Evolutionary conservation across 2,113 vertebrate genomes (phyloP), one percentile per base, ranked within the genome.

Genomic region (Silurus glanis): DNA sequence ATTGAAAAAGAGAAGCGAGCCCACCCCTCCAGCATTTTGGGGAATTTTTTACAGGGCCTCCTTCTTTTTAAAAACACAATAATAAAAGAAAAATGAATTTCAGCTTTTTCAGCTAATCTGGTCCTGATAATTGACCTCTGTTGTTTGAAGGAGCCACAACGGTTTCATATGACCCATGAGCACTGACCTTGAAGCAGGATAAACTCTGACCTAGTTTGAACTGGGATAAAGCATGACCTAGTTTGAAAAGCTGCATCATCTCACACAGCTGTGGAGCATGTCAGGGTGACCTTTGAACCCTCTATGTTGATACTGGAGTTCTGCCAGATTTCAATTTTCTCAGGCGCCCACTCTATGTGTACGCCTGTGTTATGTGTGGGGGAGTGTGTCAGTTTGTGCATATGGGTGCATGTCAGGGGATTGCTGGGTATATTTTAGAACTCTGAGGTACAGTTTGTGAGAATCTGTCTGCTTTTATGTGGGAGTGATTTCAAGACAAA

Each of bases 201-300:
- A 82, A 86, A 86, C 85, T 59, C 67, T 82, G 85, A 86, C 85
- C 85, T 69, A 67, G 69, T 49, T 55, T 75, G 80, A 93, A 93
- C 92, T 87, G 8, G 91, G 88, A 93, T 92, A 92, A 94, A 91
- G 92, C 90, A 90, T 93, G 91, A 93, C 93, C 92, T 85, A 91
- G 83, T 93, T 93, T 92, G 89, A 61, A 85, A 88, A 90, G 76
- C 85, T 86, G 86, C 89, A 89, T 80, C 67, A 88, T 91, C 90
- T 92, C 90, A 19, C 51, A 87, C 90, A 92, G 86, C 90, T 89
- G 89, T 69, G 89, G 91, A 92, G 83, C 87, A 90, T 76, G 86
- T 92, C 66, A 37, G 82, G 83, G 66, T 91, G 90, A 90, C 89
- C 93, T 93, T 85, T 92, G 90, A 93, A 90, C 89, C 88, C 84